Evolutionary conservation across 2,888 invertebrate species (phyloP).

Genomic region (Xestia ashworthii): DNA sequence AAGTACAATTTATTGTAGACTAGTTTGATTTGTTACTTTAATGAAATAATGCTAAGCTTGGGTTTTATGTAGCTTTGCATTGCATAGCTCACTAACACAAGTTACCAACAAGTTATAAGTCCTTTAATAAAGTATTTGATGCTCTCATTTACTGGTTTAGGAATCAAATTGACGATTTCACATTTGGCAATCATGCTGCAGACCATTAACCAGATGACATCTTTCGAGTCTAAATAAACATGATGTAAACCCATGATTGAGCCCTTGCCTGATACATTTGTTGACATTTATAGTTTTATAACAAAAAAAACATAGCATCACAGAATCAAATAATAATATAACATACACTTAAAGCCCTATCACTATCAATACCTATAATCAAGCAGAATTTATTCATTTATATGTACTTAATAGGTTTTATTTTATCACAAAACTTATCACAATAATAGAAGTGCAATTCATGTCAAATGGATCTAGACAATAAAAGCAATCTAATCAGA

Average conservation of each 20-base stretch:
- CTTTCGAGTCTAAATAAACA: constrained; percentile 3
- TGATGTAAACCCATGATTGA: background rate
- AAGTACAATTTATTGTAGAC: background rate
- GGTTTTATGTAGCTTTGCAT: background rate
- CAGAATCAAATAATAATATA: background rate
- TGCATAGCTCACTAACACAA: background rate
- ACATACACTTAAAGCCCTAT: background rate
- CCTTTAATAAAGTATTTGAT: background rate
- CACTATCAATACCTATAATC: background rate
- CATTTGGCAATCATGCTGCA: background rate
- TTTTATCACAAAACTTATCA: constrained; percentile 44
- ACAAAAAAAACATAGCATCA: background rate
- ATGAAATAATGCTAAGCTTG: background rate
- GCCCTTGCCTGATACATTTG: background rate
- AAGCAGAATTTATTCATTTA: constrained; percentile 20
- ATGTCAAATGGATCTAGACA: constrained; percentile 59
- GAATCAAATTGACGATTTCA: background rate
- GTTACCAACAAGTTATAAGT: background rate
- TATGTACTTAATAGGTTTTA: constrained; percentile 14
- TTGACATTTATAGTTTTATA: background rate
- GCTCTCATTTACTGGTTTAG: background rate
- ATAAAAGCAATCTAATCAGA: constrained; percentile 66
- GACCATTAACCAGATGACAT: background rate
- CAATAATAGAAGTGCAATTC: constrained; percentile 56
- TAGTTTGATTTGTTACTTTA: background rate